These are phyloP conservation scores for Dendrolimus kikuchii DNA, from an alignment of 1,140 invertebrate species.

Conservation along the genomic window DNA sequence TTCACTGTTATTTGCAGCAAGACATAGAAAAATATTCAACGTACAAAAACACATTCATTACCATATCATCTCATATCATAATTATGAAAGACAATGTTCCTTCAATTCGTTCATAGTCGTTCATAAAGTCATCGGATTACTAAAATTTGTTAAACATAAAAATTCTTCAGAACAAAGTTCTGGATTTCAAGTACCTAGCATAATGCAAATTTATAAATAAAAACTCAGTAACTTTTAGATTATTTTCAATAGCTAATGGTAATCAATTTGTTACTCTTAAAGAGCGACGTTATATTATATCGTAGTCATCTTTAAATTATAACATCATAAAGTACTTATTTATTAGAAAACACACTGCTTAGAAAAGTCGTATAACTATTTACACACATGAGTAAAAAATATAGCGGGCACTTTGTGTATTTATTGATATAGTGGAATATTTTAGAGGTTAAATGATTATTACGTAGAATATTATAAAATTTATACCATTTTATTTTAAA, in stretches of 20 bases:
- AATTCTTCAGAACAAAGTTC: too few relatives aligned
- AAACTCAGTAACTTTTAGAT: too few relatives aligned
- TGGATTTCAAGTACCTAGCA: too few relatives aligned
- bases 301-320: background rate
- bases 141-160: background rate
- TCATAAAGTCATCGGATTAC: background rate
- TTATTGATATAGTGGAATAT: conserved; percentile 30
- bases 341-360: conserved; percentile 30
- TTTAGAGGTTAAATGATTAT: conserved; percentile 27
- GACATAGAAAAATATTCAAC: conserved; percentile 12
- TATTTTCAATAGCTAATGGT: background rate
- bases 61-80: conserved; percentile 64
- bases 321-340: conserved; percentile 11
- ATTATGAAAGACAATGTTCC: conserved; percentile 21
- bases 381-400: conserved; percentile 34
- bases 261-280: conserved; percentile 1
- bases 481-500: conserved; percentile 3
- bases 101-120: conserved; percentile 15
- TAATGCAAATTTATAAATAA: too few relatives aligned
- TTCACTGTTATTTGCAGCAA: conserved; percentile 2
- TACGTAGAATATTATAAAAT: conserved; percentile 11
- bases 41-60: conserved; percentile 54
- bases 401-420: conserved; percentile 52
- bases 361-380: conserved; percentile 39
- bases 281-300: background rate